These are phyloP conservation scores for Oopsacas minuta DNA, from an alignment of 37 sponge, comb jelly and placozoan species.

Conservation along the genomic window DNA sequence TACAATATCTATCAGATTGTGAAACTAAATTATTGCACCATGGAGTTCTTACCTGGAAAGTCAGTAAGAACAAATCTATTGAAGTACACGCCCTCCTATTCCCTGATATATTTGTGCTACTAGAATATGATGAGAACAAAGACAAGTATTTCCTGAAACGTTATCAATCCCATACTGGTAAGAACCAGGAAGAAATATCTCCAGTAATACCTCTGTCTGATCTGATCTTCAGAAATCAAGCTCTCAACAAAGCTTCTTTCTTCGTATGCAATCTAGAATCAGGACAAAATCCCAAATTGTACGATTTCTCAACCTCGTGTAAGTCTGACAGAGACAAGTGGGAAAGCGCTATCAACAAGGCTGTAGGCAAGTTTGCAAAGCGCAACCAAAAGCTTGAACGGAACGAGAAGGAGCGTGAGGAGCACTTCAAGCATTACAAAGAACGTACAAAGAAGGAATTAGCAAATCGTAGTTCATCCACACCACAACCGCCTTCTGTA, in stretches of 20 bases:
- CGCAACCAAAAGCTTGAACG: not conserved
- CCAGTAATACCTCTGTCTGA: not conserved
- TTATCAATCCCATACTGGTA: not conserved
- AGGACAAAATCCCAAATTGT: not conserved
- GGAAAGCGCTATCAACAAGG: not conserved
- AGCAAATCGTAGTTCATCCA: not conserved
- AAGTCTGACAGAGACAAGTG: not conserved
- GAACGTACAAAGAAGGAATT: not conserved
- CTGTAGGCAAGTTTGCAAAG: not conserved
- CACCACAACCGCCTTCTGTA: not conserved
- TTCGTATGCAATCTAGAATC: not conserved
- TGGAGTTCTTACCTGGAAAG: not conserved
- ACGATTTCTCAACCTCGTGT: not conserved
- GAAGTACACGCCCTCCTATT: not conserved
- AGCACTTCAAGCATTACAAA: not conserved
- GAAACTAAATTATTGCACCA: not conserved
- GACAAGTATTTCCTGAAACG: not conserved
- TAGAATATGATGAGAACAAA: conserved; percentile 2
- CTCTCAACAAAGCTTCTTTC: not conserved
- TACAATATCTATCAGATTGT: not conserved
- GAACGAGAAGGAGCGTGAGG: not conserved
- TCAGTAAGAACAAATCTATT: not conserved
- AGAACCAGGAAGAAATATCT: not conserved
- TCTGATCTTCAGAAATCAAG: not conserved
- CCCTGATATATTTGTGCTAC: not conserved